Evolutionary conservation across 92 coral and sea anemone genomes (phyloP).

Genomic region (Epizoanthus rinbou): DNA sequence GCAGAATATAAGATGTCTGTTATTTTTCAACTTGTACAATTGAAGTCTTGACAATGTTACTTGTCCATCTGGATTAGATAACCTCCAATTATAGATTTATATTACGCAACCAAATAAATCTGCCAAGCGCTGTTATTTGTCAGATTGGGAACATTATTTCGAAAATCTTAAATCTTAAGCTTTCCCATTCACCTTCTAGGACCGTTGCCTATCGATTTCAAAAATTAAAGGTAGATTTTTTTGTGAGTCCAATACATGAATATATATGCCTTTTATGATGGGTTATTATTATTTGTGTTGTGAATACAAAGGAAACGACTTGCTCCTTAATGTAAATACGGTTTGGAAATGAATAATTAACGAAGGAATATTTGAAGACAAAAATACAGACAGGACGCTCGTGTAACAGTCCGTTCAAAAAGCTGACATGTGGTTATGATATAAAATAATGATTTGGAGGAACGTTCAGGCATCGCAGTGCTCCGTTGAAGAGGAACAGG

Average conservation of each 20-base stretch:
- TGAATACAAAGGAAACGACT: constrained; percentile 16
- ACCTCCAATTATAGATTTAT: constrained; percentile 13
- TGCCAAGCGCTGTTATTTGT: no score
- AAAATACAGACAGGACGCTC: background rate
- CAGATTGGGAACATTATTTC: no score
- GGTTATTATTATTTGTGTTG: constrained; percentile 18
- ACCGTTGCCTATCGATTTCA: no score
- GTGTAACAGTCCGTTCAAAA: constrained; percentile 5
- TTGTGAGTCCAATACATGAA: constrained; percentile 21
- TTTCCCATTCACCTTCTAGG: no score
- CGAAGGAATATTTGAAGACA: constrained; percentile 8
- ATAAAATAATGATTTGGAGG: background rate
- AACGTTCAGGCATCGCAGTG: background rate
- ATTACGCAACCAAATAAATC: no score
- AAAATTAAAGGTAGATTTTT: background rate
- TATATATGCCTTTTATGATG: background rate
- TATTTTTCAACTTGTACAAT: background rate
- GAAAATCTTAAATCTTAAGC: no score
- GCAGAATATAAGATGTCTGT: background rate
- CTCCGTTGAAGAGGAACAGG: background rate
- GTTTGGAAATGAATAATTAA: constrained; percentile 65
- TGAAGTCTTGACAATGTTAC: background rate
- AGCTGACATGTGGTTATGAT: background rate
- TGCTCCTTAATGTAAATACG: constrained; percentile 68
- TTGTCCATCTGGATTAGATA: constrained; percentile 11